Evolutionary conservation across 2,888 invertebrate species (phyloP).

Genomic region (Megamerina dolium): DNA sequence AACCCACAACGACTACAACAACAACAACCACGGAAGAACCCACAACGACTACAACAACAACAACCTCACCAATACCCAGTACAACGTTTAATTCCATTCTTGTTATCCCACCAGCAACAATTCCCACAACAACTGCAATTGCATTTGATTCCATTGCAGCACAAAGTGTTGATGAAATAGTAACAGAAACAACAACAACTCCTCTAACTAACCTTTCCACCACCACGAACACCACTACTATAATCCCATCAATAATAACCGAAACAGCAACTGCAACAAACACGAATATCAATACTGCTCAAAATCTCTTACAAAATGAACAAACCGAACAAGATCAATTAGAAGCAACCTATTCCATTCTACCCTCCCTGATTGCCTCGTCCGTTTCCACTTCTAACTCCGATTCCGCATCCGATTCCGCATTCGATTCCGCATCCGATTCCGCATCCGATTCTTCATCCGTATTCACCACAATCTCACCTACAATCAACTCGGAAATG

Average conservation of each 20-base stretch:
- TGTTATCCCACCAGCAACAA: slow-evolving; percentile 6
- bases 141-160: slow-evolving; percentile 11
- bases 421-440: not conserved
- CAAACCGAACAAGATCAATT: slow-evolving; percentile 4
- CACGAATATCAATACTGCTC: not conserved
- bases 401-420: not conserved
- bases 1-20: slow-evolving; percentile 16
- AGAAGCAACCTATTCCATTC: slow-evolving; percentile 3
- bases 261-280: slow-evolving; percentile 11
- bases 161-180: slow-evolving; percentile 3
- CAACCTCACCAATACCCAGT: slow-evolving; percentile 14
- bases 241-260: slow-evolving; percentile 18
- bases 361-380: no score
- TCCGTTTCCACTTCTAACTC: no score
- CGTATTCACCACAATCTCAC: slow-evolving; percentile 9
- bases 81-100: slow-evolving; percentile 11
- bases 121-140: slow-evolving; percentile 11
- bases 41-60: slow-evolving; percentile 14
- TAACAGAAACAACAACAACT: slow-evolving; percentile 9
- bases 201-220: slow-evolving; percentile 10
- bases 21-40: slow-evolving; percentile 16
- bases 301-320: slow-evolving; percentile 15
- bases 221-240: slow-evolving; percentile 3
- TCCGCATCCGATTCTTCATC: not conserved
- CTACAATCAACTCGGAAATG: not conserved